Evolutionary conservation across 2,888 invertebrate species (phyloP), one percentile per base, ranked within the genome.

Genomic region (Pyrrhosoma nymphula): DNA sequence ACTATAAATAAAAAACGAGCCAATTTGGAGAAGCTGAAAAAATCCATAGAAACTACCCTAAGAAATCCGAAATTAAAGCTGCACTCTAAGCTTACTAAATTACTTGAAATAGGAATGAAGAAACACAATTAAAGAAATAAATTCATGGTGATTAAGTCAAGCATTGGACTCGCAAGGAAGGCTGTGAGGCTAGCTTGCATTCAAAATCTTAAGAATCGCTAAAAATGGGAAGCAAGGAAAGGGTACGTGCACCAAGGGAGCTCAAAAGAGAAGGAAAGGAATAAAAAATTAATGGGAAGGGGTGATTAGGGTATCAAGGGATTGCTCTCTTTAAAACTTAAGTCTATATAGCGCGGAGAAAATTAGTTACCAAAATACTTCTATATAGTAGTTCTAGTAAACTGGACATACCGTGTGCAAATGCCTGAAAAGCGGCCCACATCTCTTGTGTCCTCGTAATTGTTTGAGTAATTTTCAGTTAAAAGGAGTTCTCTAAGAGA

Each of bases 381-480:
- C 35, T 16, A 16, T 82, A 82, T 82, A 82, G 82, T 82, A 82
- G 82, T 35, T 82, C 35, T 82, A 82, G 35, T 0, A 82, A 82
- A 35, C 82, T 35, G 82, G 82, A 82, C 82, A 26, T 82, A 82
- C 82, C 82, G 82, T 82, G 82, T 82, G 82, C 82, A 82, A 82
- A 82, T 35, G 82, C 82, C 82, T 82, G 82, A 82, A 82, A 82
- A 82, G 82, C 82, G 82, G 82, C 82, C 82, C 82, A 82, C 82
- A 82, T 82, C 82, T 82, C 82, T 82, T 82, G 30, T 82, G n/a
- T 82, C 82, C 82, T 82, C 82, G 82, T 14, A 35, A 82, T 35
- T 35, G 82, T 82, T 82, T 82, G n/a, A n/a, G 82, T 82, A 35
- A 35, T 35, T 6, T 35, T 30, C 35, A 14, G 60, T n/a, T 35